Evolutionary conservation across 2,797 vertebrate genomes (phyloP), one percentile per base, ranked within the genome.

Genomic region (Poeciliopsis gracilis): DNA sequence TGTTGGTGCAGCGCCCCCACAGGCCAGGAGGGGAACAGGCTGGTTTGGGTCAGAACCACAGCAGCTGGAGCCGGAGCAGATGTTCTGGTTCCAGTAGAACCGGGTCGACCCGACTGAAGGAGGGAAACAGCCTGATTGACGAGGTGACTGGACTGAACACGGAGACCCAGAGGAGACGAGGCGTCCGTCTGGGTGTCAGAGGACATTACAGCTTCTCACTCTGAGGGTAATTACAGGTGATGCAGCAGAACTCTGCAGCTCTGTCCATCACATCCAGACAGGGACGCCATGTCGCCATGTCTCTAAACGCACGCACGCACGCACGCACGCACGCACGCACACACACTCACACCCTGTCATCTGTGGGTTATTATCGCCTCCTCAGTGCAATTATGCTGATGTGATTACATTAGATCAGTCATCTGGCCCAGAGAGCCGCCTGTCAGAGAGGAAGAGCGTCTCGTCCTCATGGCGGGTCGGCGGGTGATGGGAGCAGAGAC

Each of bases 331-430:
- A 49, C 47, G 3, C 15, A 49, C 47, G 18, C 47, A 49, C 47
- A 49, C 47, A 49, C 47, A 49, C 47, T 20, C 47, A 20, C 49
- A 51, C 18, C 89, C 85, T 84, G 91, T 93, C 94, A 90, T 92
- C 92, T 92, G 91, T 87, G 93, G 90, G 89, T 93, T 93, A 93
- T 94, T 90, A 94, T 93, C 92, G 91, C 86, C 88, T 93, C 94
- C 91, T 92, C 87, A 86, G 91, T 90, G 92, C 93, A 94, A 95
- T 95, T 95, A 95, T 93, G 92, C 93, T 94, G 94, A 94, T 94
- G 93, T 94, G 94, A 95, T 95, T 95, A 94, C 93, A 94, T 94
- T 93, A 93, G 92, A 94, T 94, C 91, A 94, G 93, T 93, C 93
- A 91, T 94, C 87, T 92, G 90, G 91, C 90, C 92, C 92, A 91